Evolutionary conservation across 2,113 vertebrate species (phyloP), one percentile per base, ranked within the genome.

Genomic region (Oncorhynchus gorbuscha): DNA sequence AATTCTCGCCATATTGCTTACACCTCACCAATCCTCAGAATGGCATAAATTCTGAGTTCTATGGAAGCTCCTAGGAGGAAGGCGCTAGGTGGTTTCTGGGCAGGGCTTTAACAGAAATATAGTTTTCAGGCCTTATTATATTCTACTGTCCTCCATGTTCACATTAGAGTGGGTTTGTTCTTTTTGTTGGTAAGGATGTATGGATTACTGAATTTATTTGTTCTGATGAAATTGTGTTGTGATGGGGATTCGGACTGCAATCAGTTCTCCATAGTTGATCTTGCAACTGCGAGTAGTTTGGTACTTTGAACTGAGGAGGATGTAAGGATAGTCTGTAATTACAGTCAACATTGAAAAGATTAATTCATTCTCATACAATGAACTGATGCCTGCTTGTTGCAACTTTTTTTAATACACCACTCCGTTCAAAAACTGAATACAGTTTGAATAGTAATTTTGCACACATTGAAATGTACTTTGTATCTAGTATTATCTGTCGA

Each of bases 121-220:
- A 83, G 74, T 80, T 84, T 69, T 72, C 83, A 74, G 81, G 89
- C 89, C 89, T 89, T 90, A 88, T 87, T 70, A 51, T 75, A 30
- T 86, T 87, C 76, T 88, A 72, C 83, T 76, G 49, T 89, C 77
- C 79, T 84, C 62, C 76, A 71, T 83, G 72, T 68, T 55, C 51
- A 55, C 51, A 18, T 55, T 55, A 18, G 39, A 55, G 39, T 55
- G 51, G 24, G 18, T 69, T 18, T 69, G 67, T 69, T 35, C 1
- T 35, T 69, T n/a, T 39, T 69, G 67, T 69, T n/a, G 13, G 4
- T 58, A 58, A 72, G 76, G 76, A 58, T 69, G 16, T 58, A n/a
- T 69, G 18, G 1, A 11, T 69, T 69, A 69, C 28, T 35, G 67
- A 35, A 69, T 86, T 79, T 39, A 9, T 28, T 28, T 66, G 24